Evolutionary conservation across 2,113 vertebrate genomes (phyloP).

Genomic region (Perognathus longimembris): DNA sequence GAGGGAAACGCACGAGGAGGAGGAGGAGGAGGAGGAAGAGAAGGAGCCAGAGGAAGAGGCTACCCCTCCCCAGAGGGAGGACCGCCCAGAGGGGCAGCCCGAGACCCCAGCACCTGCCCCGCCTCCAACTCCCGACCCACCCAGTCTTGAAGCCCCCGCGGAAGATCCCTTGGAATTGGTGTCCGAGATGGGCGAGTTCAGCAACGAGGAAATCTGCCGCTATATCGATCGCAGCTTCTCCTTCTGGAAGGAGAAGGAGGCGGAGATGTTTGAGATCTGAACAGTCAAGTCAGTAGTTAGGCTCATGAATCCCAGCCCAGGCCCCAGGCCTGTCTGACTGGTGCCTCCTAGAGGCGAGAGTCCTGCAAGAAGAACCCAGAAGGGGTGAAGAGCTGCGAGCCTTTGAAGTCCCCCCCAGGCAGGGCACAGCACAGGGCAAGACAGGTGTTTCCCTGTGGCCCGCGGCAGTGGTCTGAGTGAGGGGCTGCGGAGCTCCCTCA

Average conservation of each 20-base stretch:
- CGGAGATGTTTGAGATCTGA: conserved; percentile 95
- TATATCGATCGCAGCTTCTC: conserved; percentile 98
- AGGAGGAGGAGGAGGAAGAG: background rate
- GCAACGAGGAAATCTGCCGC: conserved; percentile 95
- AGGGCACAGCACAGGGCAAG: background rate
- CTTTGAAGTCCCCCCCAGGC: background rate
- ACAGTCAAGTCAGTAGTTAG: background rate
- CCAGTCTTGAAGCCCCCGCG: accelerated
- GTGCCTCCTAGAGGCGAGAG: background rate
- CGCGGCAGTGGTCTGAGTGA: background rate
- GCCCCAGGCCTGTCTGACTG: background rate
- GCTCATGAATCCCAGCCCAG: background rate
- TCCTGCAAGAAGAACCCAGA: background rate
- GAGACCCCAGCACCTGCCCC: background rate
- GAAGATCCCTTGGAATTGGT: conserved; percentile 90
- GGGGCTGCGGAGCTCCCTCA: background rate
- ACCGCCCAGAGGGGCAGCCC: background rate
- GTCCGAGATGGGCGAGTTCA: conserved; percentile 95
- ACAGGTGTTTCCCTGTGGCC: background rate
- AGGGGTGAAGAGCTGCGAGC: background rate
- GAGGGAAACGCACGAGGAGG: background rate
- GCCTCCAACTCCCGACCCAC: background rate
- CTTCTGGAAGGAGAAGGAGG: conserved; percentile 99
- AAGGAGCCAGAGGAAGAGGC: background rate
- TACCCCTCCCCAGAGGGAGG: background rate